phyloP scores from a whole-genome alignment of 2,113 vertebrate species.

The Callopanchax toddi region DNA sequence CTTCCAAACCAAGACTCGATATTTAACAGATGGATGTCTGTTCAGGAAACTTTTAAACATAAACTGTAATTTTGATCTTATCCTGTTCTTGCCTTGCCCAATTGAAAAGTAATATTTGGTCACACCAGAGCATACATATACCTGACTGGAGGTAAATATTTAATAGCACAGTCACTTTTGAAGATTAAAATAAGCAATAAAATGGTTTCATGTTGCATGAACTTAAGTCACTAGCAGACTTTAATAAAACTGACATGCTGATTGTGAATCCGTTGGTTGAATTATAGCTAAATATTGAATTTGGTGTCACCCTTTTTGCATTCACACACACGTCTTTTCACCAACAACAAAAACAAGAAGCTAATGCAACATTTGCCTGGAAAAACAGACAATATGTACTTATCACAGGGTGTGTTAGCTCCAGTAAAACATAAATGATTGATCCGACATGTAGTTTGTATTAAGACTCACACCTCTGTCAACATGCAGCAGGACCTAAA shows the following conservation, averaged over 20 bases:
- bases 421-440: not conserved
- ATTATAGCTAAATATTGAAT: too few species aligned
- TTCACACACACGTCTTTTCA: too few species aligned
- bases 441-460: conserved; percentile 9
- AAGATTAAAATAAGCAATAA: not conserved
- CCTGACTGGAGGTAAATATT: not conserved
- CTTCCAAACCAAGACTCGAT: too few species aligned
- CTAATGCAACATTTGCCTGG: too few species aligned
- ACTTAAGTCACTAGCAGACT: too few species aligned
- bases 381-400: not conserved
- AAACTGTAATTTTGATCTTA: not conserved
- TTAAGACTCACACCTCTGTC: conserved; percentile 34
- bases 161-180: not conserved
- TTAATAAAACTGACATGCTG: too few species aligned
- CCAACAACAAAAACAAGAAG: not conserved
- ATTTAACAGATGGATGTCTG: not conserved
- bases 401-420: conserved; percentile 10
- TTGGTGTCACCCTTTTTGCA: too few species aligned
- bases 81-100: not conserved
- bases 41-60: conserved; percentile 11
- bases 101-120: conserved; percentile 38
- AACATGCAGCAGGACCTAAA: conserved; percentile 43
- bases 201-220: not conserved
- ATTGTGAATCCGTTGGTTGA: too few species aligned
- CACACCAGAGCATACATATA: conserved; percentile 51